A percentile compares a stretch with the other conserved stretches of the same genome.
Conservation (phyloP, 2,888 invertebrate species). For the Ophion slaviceki region DNA sequence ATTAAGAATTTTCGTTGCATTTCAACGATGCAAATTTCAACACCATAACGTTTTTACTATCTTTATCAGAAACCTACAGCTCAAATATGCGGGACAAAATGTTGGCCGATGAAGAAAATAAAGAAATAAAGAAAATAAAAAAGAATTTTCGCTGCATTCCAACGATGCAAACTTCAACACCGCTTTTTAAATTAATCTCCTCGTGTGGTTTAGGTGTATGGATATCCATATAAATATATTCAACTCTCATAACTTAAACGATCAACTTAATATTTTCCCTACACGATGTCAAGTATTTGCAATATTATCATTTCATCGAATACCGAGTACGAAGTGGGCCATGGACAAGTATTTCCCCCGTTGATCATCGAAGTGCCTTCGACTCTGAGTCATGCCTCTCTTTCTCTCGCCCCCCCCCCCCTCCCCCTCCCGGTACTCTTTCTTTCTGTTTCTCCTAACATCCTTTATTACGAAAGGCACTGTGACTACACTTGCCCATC, state of each 20-base stretch:
- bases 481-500: conserved; percentile 31
- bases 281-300: not conserved
- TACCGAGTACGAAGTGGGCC: conserved; percentile 9
- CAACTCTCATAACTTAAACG: not conserved
- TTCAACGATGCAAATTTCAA: too few species aligned
- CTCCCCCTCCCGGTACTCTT: conserved; percentile 51
- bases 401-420: conserved; percentile 41
- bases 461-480: conserved; percentile 50
- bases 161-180: too few species aligned
- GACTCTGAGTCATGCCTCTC: conserved; percentile 47
- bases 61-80: too few species aligned
- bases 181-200: too few species aligned
- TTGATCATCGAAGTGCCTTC: conserved; percentile 33
- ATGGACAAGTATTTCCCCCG: conserved; percentile 8
- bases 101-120: too few species aligned
- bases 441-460: conserved; percentile 58
- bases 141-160: too few species aligned
- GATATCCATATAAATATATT: not conserved
- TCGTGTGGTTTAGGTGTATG: too few species aligned
- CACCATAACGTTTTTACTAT: too few species aligned
- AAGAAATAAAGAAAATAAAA: too few species aligned
- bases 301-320: conserved; percentile 8
- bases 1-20: too few species aligned
- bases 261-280: not conserved
- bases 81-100: too few species aligned